Conservation (phyloP, 2,797 vertebrate species). For the Apogon talboti region DNA sequence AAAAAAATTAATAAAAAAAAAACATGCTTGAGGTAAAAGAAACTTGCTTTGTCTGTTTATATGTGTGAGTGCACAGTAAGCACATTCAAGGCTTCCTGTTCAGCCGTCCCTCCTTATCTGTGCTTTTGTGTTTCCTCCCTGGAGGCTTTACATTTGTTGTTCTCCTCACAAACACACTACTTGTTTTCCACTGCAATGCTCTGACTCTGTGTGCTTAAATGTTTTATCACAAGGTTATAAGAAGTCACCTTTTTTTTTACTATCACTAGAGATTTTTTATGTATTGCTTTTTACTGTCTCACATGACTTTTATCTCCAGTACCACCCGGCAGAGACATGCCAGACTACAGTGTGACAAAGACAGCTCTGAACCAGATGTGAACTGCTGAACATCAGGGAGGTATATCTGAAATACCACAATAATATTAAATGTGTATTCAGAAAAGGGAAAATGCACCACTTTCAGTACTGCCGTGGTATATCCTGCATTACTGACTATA, state of each 20-base stretch:
- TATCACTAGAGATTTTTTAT: neutral
- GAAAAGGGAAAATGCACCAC: neutral
- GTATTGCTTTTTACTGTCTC: neutral
- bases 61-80: slow-evolving; percentile 27
- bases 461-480: too few relatives aligned
- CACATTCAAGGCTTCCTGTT: slow-evolving; percentile 38
- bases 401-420: too few relatives aligned
- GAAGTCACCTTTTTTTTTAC: too few relatives aligned
- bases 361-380: neutral
- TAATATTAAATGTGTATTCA: neutral
- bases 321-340: neutral
- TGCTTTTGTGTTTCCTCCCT: slow-evolving; percentile 55
- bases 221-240: neutral
- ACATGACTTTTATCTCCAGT: slow-evolving; percentile 6
- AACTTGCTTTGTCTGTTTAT: slow-evolving; percentile 1
- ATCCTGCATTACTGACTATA: neutral
- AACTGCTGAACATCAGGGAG: neutral
- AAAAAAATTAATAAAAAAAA: neutral
- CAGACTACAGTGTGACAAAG: slow-evolving; percentile 8
- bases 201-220: neutral
- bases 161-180: too few relatives aligned
- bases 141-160: too few relatives aligned
- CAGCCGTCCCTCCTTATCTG: slow-evolving; percentile 42
- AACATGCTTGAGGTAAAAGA: neutral
- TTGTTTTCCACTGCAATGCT: slow-evolving; percentile 3